Base-by-base conservation (phyloP, 1,140 invertebrate species). In the Colletes latitarsis region DNA sequence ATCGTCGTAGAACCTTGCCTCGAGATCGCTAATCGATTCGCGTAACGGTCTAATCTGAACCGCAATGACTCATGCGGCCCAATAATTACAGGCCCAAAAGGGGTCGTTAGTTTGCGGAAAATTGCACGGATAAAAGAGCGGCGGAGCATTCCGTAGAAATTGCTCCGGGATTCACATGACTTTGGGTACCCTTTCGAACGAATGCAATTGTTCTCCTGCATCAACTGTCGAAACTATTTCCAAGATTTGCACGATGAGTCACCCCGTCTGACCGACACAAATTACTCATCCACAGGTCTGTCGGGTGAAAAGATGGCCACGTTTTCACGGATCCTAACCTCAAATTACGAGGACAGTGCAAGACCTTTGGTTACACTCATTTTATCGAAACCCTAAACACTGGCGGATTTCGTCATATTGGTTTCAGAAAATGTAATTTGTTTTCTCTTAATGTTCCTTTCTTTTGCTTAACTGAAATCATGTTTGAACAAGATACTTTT, bases 21-120 rank as follows among this genome's bases (percentile, higher is more conserved):
- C 53, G 58, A 53, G 52, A 66, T 74, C 69, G 69, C 69, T 73
- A 78, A 85, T 85, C 82, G 83, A 81, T 81, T 84, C 77, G 77
- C 58, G 77, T 74, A 62, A 80, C 70, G 66, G 19, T 57, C 41
- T 80, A 74, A 74, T 66, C 12, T 41, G 30, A 6, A 14, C 62
- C 52, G 30, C 70, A 39, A 46, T 80, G 77, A 80, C 77, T 80
- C 70, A 74, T n/a, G 69, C 57, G 14, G 43, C 6, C 17, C 41
- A 30, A 74, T 74, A 80, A 80, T 80, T 80, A 74, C 46, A 67
- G 69, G 49, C 49, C 77, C 15, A 49, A 73, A 66, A 53, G 52
- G 39, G 62, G 30, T 78, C 41, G 46, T 72, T 72, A 43, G 63
- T 68, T 49, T 19, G 53, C 52, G 41, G 49, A 41, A 72, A 74